These are phyloP conservation scores for Eriosoma lanigerum DNA, from an alignment of 1,140 invertebrate species.

Conservation along the genomic window DNA sequence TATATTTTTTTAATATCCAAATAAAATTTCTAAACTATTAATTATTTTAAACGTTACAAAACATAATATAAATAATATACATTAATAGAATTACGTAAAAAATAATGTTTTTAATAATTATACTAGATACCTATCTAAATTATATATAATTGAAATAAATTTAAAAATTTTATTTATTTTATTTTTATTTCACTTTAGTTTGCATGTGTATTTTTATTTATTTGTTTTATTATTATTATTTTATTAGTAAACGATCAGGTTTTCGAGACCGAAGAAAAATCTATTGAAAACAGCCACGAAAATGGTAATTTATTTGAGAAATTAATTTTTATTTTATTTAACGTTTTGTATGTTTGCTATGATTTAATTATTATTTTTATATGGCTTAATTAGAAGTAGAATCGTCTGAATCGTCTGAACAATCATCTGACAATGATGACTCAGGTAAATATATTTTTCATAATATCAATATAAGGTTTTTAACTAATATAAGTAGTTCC, in stretches of 20 bases:
- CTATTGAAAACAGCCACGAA: not conserved
- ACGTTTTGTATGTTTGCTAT: not conserved
- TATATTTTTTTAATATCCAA: no score
- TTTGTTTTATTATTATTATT: conserved; percentile 24
- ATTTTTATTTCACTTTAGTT: not conserved
- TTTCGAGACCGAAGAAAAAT: conserved; percentile 32
- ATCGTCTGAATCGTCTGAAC: conserved; percentile 39
- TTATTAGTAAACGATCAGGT: conserved; percentile 41
- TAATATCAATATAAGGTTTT: not conserved
- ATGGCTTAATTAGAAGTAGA: conserved; percentile 29
- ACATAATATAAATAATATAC: no score
- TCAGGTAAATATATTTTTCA: conserved; percentile 38
- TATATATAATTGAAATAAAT: no score
- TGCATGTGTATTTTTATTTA: conserved; percentile 15
- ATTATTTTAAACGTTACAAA: no score
- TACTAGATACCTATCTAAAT: no score
- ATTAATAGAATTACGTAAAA: no score
- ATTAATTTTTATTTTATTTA: not conserved
- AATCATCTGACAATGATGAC: conserved; percentile 33
- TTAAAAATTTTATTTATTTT: not conserved
- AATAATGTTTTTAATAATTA: no score
- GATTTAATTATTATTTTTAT: conserved; percentile 24
- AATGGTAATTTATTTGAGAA: conserved; percentile 19
- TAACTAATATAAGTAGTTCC: not conserved
- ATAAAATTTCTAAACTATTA: no score